Evolutionary conservation across 2,797 vertebrate genomes (phyloP).

Genomic region (Chelonia mydas): DNA sequence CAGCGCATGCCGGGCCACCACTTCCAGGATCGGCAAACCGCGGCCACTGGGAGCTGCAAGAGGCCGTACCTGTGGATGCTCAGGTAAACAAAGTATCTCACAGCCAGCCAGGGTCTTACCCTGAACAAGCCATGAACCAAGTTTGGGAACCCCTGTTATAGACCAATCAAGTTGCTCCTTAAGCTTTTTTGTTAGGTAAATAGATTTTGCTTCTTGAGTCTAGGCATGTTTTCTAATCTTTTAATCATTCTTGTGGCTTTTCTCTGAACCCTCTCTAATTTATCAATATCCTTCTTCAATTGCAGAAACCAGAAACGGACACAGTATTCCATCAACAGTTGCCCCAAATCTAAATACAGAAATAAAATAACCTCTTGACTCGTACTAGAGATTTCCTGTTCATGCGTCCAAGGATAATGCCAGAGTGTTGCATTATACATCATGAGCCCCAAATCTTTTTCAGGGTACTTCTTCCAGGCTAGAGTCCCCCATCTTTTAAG

Average conservation of each 20-base stretch:
- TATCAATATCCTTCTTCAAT: background rate
- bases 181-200: background rate
- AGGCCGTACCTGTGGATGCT: too few species aligned
- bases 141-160: too few species aligned
- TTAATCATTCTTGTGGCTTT: background rate
- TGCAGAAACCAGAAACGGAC: background rate
- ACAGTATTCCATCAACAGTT: background rate
- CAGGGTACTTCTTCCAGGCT: background rate
- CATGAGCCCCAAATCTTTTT: background rate
- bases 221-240: background rate
- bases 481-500: background rate
- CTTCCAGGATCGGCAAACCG: too few species aligned
- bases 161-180: background rate
- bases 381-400: background rate
- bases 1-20: too few species aligned
- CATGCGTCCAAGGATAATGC: background rate
- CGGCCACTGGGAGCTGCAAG: too few species aligned
- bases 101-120: too few species aligned
- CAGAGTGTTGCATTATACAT: background rate
- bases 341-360: background rate
- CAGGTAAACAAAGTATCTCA: too few species aligned
- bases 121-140: too few species aligned
- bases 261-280: background rate
- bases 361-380: background rate
- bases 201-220: background rate